Base-by-base conservation (phyloP, 2,888 invertebrate genomes). In the Trissonchulus sp. region DNA sequence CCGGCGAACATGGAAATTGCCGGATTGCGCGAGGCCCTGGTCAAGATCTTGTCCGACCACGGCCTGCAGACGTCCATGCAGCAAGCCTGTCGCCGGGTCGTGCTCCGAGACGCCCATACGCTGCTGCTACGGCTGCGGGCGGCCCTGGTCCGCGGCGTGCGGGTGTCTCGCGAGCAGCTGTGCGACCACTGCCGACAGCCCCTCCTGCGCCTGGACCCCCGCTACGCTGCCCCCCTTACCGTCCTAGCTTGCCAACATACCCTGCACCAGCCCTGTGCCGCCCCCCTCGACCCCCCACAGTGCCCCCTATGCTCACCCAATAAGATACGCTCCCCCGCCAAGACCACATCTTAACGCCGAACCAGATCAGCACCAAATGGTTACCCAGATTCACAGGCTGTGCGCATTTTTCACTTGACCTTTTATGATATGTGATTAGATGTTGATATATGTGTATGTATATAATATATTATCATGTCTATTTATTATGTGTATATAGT, bases 31-130 rank as follows among this genome's bases (percentile, higher is more conserved):
- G 91, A 92, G 81, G 93, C 95, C 0, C 88, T 98, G 15, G 93
- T 93, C 0, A 95, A 94, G 87, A 94, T 98, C 90, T 89, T 98
- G 86, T 91, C 92, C 81, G 98, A 98, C 85, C 97, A 94, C 85
- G 93, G 93, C 83, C 88, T 96, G 76, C 95, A 96, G 87, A 90
- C 90, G n/a, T 72, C 73, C 31, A 62, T 81, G 63, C 77, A 80
- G 35, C 68, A 72, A 31, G 80, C 76, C 60, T 80, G 77, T 35
- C 74, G 76, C 35, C 73, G 73, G 1, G 73, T 63, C 23, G 30
- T 48, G 23, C 35, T 65, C 15, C 23, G 38, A 15, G 73, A 73
- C 35, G 15, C 30, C 30, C 65, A 73, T 48, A 1, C 63, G 1
- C 28, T 73, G 73, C 28, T 65, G 2, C n/a, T 2, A 2, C 28